These are phyloP conservation scores for Echinometra lucunter DNA, from an alignment of 53 echinoderm and acorn worm genomes.

Conservation along the genomic window DNA sequence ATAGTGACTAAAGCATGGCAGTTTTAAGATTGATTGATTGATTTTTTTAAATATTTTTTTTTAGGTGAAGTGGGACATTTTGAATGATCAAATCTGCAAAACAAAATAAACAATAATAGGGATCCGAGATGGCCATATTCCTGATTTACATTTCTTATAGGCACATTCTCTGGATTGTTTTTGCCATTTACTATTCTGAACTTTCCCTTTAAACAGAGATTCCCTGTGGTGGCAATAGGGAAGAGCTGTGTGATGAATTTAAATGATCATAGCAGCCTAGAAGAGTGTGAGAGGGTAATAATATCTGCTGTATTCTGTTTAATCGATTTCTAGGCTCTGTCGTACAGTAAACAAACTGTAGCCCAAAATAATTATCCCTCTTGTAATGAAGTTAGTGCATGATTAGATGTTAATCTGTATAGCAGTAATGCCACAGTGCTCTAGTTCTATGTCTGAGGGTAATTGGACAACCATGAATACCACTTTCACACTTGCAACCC, in stretches of 20 bases:
- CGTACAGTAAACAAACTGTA: constrained; percentile 50
- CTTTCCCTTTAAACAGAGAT: constrained; percentile 16
- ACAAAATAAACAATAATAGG: too few relatives aligned
- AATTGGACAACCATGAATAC: not conserved
- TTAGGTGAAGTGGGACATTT: not conserved
- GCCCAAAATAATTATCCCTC: constrained; percentile 9
- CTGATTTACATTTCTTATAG: too few relatives aligned
- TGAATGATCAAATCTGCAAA: not conserved
- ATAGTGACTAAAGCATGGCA: too few relatives aligned
- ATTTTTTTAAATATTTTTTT: too few relatives aligned
- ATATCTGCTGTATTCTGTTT: constrained; percentile 42
- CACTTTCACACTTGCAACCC: not conserved
- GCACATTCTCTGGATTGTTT: not conserved
- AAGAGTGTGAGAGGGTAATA: constrained; percentile 15
- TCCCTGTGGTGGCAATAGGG: not conserved
- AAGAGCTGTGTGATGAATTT: constrained; percentile 41
- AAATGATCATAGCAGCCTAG: constrained; percentile 25
- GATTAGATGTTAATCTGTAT: constrained; percentile 42
- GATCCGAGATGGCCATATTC: too few relatives aligned
- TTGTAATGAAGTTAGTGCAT: constrained; percentile 50
- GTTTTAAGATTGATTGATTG: too few relatives aligned
- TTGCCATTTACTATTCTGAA: not conserved
- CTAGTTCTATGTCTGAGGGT: not conserved
- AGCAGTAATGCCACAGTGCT: not conserved
- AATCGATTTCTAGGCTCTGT: constrained; percentile 25